Evolutionary conservation across 2,797 vertebrate genomes (phyloP), one percentile per base, ranked within the genome.

Genomic region (Fundulus diaphanus): DNA sequence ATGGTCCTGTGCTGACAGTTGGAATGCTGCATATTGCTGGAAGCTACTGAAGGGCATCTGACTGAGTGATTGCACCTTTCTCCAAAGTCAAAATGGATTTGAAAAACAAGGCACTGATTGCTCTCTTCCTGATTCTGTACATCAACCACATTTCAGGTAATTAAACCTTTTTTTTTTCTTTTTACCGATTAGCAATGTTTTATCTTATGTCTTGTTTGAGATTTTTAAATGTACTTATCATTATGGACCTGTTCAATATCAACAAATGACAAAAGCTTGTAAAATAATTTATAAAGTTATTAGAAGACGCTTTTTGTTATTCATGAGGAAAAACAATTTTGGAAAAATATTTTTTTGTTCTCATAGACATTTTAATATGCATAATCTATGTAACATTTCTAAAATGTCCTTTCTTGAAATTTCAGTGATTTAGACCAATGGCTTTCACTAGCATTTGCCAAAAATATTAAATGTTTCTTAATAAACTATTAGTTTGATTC

Each of bases 81-180:
- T 24, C 52, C 11, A 77, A 7, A 35, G 3, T 35, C 51, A 29
- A 89, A 74, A 94, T 94, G 90, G 82, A 91, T 56, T 65, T 76
- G 9, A 87, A 40, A 27, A 68, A n/a, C 15, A 90, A 82, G 81
- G 81, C 70, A 42, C 44, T 0, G 0, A 11, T 80, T 70, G 33
- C 91, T 33, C 0, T 89, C 54, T 8, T 90, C 15, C 20, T 93
- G 42, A 69, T 90, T 8, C 18, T 88, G 70, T 76, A 27, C 8
- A 35, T 84, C 7, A 74, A 7, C 67, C 52, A 29, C 65, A 70
- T 76, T 24, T 79, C 93, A 93, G 94, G 95, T 95, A 94, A 88
- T 63, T 82, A 44, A 12, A 52, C 35, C 18, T n/a, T n/a, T n/a
- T n/a, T n/a, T n/a, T n/a, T n/a, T n/a, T n/a, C 29, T 76, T 78